Evolutionary conservation across 2,888 invertebrate species (phyloP).

Genomic region (Hirtodrosophila cameraria): DNA sequence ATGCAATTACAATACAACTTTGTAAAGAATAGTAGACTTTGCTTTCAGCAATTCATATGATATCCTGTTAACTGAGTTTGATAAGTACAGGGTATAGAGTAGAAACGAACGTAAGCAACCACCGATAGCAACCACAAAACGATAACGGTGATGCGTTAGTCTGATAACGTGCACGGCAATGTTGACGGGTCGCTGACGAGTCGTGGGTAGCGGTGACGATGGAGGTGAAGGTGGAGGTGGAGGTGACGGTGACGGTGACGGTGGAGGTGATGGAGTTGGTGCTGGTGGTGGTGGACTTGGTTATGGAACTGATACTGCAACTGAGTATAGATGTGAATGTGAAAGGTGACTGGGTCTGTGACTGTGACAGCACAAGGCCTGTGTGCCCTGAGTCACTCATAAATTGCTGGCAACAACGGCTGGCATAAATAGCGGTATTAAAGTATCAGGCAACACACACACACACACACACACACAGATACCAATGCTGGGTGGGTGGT

Average conservation of each 20-base stretch:
- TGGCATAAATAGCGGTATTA: conserved; percentile 70
- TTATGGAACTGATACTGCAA: conserved; percentile 14
- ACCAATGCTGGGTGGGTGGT: background rate
- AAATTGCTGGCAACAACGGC: conserved; percentile 54
- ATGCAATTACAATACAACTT: too few relatives aligned
- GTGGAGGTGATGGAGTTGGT: background rate
- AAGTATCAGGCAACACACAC: conserved; percentile 59
- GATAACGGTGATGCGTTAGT: conserved; percentile 36
- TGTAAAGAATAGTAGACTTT: too few relatives aligned
- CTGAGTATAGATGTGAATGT: conserved; percentile 12
- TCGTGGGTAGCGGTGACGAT: background rate
- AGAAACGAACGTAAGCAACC: conserved; percentile 24
- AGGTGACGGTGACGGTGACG: background rate
- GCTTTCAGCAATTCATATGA: too few relatives aligned
- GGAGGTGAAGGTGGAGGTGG: background rate
- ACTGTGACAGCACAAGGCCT: conserved; percentile 21
- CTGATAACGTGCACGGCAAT: conserved; percentile 48
- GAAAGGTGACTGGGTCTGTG: conserved; percentile 22
- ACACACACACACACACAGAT: background rate
- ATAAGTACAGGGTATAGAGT: background rate
- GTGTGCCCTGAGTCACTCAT: conserved; percentile 49
- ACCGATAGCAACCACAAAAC: conserved; percentile 24
- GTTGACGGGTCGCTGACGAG: conserved; percentile 38
- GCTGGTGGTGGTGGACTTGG: background rate
- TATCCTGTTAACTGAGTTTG: too few relatives aligned